Base-by-base conservation (phyloP, 2,797 vertebrate species). In the Manis pentadactyla region DNA sequence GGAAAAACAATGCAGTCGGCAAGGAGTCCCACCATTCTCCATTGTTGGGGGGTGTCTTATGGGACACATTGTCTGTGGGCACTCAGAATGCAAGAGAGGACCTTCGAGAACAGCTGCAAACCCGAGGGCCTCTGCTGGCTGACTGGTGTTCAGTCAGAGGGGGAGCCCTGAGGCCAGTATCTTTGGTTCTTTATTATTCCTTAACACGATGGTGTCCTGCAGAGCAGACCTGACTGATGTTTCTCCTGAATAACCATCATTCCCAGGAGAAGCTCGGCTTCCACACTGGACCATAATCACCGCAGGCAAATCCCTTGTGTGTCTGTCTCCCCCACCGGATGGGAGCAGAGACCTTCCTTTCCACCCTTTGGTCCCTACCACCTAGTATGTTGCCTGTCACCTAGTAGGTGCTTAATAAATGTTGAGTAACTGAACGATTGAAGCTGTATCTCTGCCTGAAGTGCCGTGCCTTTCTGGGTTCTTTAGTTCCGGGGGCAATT, bases 1-100 rank as follows among this genome's bases (percentile, higher is more conserved):
- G 63, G 63, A 79, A 93, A 96, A 94, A 97, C 90, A 90, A 63
- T 21, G 78, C 49, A 69, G 77, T 37, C n/a, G 46, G 78, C 91
- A 66, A 51, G 59, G 84, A 81, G 37, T 34, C 39, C 63, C 55
- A 51, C n/a, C 19, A 5, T 11, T 37, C 25, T 25, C 46, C 7
- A 4, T 9, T 12, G 46, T 23, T 0, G 10, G 53, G 34, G 27
- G 59, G 5, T 31, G 21, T 53, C 89, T 59, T 34, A 2, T 2
- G n/a, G 90, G 37, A 46, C 18, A 8, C 1, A 0, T 18, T 34
- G 19, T 59, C 55, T 42, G 3, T 37, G 75, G 57, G 14, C 5
- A 15, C 23, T 79, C 46, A 53, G 0, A 34, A 31, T 13, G 37
- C 71, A n/a, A 14, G 2, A 0, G 23, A 4, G 25, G 4, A n/a